Evolutionary conservation across 2,113 vertebrate species (phyloP).

Genomic region (Periophthalmus modestus): DNA sequence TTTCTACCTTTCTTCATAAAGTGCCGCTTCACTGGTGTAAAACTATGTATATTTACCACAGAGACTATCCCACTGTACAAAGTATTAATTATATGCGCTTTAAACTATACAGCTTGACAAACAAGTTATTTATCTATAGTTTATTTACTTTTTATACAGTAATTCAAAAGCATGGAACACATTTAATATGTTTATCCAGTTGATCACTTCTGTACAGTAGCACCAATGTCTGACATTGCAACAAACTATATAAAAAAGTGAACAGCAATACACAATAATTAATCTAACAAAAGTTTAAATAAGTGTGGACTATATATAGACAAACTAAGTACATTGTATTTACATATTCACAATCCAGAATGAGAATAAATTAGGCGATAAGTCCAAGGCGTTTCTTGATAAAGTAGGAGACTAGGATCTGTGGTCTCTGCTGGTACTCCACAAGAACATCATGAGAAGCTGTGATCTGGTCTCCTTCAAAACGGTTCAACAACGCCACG

Average conservation of each 20-base stretch:
- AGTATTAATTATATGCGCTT: no score
- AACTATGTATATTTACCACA: no score
- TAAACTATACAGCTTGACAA: background rate
- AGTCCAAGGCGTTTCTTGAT: constrained; percentile 81
- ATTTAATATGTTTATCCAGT: background rate
- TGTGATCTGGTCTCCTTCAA: constrained; percentile 87
- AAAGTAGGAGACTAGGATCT: constrained; percentile 81
- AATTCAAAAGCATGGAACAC: background rate
- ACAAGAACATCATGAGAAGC: constrained; percentile 78
- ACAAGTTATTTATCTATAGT: background rate
- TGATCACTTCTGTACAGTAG: background rate
- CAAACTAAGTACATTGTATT: constrained; percentile 45
- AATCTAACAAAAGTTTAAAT: constrained; percentile 47
- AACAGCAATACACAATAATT: constrained; percentile 22
- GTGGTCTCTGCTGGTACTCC: constrained; percentile 84
- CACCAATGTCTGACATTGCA: background rate
- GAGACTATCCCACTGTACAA: no score
- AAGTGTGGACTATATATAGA: constrained; percentile 47
- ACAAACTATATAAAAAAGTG: background rate
- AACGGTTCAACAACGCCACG: constrained; percentile 82
- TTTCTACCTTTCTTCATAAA: no score
- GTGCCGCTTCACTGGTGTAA: no score
- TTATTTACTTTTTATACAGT: background rate
- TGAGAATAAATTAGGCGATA: constrained; percentile 30
- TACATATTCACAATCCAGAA: constrained; percentile 50